These are phyloP conservation scores for Pachymerium ferrugineum DNA, from an alignment of 2,888 invertebrate species.

Conservation along the genomic window DNA sequence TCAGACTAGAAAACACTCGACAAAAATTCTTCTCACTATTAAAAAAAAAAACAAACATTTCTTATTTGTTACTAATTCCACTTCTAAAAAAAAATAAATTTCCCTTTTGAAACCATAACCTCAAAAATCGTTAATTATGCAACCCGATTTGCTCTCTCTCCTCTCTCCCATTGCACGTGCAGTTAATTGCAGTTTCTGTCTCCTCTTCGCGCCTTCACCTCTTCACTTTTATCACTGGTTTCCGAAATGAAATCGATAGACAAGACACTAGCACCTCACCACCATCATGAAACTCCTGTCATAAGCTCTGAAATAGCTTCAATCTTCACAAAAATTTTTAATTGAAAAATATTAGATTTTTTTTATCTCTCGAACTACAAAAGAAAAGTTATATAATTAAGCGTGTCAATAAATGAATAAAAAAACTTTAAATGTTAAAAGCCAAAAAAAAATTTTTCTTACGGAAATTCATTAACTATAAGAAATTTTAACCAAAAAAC, in stretches of 20 bases:
- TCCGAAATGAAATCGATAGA: constrained; percentile 14
- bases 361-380: no score
- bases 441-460: no score
- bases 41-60: neutral
- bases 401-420: no score
- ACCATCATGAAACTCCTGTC: neutral
- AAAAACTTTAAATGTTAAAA: no score
- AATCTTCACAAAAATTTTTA: no score
- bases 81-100: no score
- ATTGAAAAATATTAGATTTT: no score
- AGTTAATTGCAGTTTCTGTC: neutral
- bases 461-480: no score
- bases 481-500: neutral
- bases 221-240: constrained; percentile 21
- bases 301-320: neutral
- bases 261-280: neutral
- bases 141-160: no score
- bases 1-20: neutral
- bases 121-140: neutral
- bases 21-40: neutral
- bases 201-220: neutral
- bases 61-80: no score
- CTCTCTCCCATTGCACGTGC: neutral
- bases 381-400: no score
- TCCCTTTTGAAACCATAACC: neutral